Conservation (phyloP, 2,113 vertebrate genomes). For the Nicator chloris region DNA sequence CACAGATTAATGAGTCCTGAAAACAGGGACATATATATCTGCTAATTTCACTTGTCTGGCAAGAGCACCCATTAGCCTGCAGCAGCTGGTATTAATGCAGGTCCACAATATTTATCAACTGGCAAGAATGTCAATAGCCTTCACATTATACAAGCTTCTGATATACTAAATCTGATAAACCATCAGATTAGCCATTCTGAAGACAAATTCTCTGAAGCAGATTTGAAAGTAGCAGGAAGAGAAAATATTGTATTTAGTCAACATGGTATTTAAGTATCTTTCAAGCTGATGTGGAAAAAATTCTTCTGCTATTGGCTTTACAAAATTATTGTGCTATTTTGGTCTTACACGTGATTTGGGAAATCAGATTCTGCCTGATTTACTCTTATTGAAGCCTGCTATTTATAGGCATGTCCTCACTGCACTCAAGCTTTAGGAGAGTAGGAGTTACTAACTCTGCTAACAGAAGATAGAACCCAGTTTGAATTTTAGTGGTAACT, state of each 20-base stretch:
- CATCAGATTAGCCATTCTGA: not conserved
- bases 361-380: not conserved
- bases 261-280: not conserved
- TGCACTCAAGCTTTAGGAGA: not conserved
- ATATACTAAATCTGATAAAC: not conserved
- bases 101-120: not conserved
- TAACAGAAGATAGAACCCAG: not conserved
- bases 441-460: not conserved
- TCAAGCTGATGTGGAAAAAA: constrained; percentile 6
- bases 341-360: not conserved
- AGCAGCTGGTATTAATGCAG: not conserved
- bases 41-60: not conserved
- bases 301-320: not conserved
- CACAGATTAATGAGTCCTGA: constrained; percentile 25
- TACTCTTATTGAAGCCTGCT: not conserved
- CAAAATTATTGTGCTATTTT: constrained; percentile 33
- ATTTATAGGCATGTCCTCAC: not conserved
- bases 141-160: not conserved
- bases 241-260: not conserved
- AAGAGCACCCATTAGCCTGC: not conserved
- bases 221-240: not conserved
- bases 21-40: not conserved
- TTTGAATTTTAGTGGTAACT: not conserved
- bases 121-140: not conserved
- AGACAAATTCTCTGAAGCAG: not conserved